Evolutionary conservation across 2,113 vertebrate genomes (phyloP).

Genomic region (sheep (Ovis aries)): DNA sequence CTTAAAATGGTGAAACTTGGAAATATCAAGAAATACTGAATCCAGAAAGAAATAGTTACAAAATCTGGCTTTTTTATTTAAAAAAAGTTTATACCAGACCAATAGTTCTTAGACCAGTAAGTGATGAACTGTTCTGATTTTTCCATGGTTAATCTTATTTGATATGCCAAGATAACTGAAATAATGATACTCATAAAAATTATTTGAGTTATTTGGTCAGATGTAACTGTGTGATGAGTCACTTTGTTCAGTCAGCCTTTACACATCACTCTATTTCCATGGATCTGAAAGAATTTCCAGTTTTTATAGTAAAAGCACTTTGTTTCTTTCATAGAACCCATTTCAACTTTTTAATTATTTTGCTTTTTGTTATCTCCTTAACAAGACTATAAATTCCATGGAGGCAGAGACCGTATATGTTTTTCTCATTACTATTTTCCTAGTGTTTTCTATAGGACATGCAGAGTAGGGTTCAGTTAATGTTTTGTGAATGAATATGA

Average conservation of each 20-base stretch:
- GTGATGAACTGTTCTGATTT: not conserved
- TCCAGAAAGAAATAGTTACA: not conserved
- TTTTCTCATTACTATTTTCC: not conserved
- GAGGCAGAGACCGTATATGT: not conserved
- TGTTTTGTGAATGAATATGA: not conserved
- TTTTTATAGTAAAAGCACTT: not conserved
- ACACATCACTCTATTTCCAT: not conserved
- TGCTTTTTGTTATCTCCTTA: not conserved
- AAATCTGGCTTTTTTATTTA: not conserved
- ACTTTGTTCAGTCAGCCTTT: not conserved
- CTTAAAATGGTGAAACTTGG: not conserved
- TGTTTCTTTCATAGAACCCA: not conserved
- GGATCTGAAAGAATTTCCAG: not conserved
- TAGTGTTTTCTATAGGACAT: not conserved
- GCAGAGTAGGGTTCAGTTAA: not conserved
- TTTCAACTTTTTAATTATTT: not conserved
- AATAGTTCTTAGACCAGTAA: not conserved
- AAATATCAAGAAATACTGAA: slow-evolving; percentile 1
- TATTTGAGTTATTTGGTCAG: not conserved
- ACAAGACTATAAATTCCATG: not conserved
- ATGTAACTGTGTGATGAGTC: not conserved
- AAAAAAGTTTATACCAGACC: not conserved
- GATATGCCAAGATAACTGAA: not conserved
- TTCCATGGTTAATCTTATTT: not conserved
- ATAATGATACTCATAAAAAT: not conserved